phyloP scores from a whole-genome alignment of 2,797 vertebrate species.

The Malurus splendens region DNA sequence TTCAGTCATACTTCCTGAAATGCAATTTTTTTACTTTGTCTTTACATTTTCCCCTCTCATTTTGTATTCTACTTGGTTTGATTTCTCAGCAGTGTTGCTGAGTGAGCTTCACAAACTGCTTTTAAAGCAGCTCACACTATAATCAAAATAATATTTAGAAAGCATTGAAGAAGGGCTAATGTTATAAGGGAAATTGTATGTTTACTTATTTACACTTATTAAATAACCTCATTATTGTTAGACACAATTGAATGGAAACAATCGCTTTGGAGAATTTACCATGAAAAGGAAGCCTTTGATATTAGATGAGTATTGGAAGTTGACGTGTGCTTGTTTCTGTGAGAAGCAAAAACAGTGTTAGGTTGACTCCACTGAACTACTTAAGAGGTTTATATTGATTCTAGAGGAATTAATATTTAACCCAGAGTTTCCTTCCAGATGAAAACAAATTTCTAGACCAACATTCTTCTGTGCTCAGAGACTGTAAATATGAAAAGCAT shows the following conservation, averaged over 20 bases:
- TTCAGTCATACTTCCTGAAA: conserved; percentile 33
- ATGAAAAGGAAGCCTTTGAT: conserved; percentile 56
- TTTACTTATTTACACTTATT: neutral
- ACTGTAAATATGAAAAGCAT: conserved; percentile 51
- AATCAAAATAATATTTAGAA: conserved; percentile 55
- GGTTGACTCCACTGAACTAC: neutral
- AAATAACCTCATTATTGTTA: conserved; percentile 13
- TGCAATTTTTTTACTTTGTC: conserved; percentile 44
- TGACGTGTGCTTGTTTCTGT: conserved; percentile 41
- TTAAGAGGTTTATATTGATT: conserved; percentile 14
- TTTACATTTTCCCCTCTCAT: conserved; percentile 35
- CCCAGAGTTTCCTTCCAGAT: conserved; percentile 42
- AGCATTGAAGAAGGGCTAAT: conserved; percentile 26
- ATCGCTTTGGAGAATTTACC: conserved; percentile 35
- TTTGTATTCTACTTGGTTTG: conserved; percentile 45
- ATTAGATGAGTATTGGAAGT: conserved; percentile 44
- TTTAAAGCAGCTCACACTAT: conserved; percentile 28
- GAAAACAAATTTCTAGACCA: conserved; percentile 52
- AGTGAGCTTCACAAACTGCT: conserved; percentile 36
- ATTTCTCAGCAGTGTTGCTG: neutral
- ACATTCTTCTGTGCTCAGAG: conserved; percentile 32
- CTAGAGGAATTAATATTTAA: conserved; percentile 4
- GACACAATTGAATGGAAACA: conserved; percentile 30
- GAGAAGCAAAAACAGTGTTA: conserved; percentile 28
- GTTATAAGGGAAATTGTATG: conserved; percentile 11